Conservation (phyloP, 2,797 vertebrate genomes). For the Phalloptychus januarius region DNA sequence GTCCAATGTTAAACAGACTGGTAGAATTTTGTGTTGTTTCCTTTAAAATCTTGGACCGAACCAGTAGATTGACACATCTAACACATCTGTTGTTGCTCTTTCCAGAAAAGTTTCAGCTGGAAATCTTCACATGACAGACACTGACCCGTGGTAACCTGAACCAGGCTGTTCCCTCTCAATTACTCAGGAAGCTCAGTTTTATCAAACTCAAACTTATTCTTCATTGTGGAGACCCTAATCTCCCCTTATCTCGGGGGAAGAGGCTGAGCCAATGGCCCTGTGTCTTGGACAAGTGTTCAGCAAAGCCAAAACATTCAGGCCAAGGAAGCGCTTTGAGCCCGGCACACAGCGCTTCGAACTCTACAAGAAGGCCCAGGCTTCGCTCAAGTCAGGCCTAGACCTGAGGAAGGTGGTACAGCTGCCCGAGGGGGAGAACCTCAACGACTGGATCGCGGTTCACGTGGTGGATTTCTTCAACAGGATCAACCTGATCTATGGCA, state of each 20-base stretch:
- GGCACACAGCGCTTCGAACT: slow-evolving; percentile 97
- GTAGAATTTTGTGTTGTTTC: neutral
- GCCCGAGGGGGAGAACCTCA: slow-evolving; percentile 90
- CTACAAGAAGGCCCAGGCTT: slow-evolving; percentile 98
- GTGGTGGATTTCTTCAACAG: slow-evolving; percentile 99
- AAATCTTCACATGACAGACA: slow-evolving; percentile 42
- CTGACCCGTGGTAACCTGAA: slow-evolving; percentile 38
- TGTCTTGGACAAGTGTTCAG: slow-evolving; percentile 98
- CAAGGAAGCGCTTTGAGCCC: slow-evolving; percentile 93
- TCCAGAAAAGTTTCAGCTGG: slow-evolving; percentile 46
- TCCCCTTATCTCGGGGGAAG: slow-evolving; percentile 55
- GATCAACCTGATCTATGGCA: slow-evolving; percentile 98
- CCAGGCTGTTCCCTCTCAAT: slow-evolving; percentile 14
- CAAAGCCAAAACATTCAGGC: slow-evolving; percentile 98
- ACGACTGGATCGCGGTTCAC: slow-evolving; percentile 96
- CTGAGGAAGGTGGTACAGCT: slow-evolving; percentile 94
- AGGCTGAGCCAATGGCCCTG: slow-evolving; percentile 85
- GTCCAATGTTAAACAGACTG: no score
- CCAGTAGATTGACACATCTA: neutral
- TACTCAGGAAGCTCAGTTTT: slow-evolving; percentile 34
- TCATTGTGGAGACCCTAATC: slow-evolving; percentile 40
- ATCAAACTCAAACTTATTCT: slow-evolving; percentile 35
- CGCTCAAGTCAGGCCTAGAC: slow-evolving; percentile 95
- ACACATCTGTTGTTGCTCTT: slow-evolving; percentile 49
- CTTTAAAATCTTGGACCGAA: slow-evolving; percentile 12